Base-by-base conservation (phyloP, 2,888 invertebrate genomes). In the Clivina fossor region DNA sequence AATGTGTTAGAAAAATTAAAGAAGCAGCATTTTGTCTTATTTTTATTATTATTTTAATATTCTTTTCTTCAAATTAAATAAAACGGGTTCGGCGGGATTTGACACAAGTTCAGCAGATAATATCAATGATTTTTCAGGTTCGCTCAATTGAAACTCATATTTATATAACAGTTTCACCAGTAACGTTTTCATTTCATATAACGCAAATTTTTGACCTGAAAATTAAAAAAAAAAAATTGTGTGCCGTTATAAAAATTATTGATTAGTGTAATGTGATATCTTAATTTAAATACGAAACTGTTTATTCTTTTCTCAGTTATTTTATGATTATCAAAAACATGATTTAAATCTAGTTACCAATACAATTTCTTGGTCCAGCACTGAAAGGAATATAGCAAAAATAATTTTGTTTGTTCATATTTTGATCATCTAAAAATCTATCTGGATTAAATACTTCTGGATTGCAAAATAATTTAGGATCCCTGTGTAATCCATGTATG, bases 41-140 rank as follows among this genome's bases (percentile, higher is more conserved):
- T n/a, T n/a, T n/a, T n/a, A n/a, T n/a, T n/a, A n/a, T n/a, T n/a
- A n/a, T n/a, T n/a, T n/a, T n/a, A n/a, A n/a, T n/a, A n/a, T n/a
- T 15, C 35, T 13, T 35, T 35, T 35, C 7, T 35, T 35, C 11
- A 35, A 15, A 3, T 35, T 35, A 15, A 35, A 35, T 3, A 13
- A 35, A 13, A 13, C 8, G 11, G 2, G 11, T 13, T 15, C 35
- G 8, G 15, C 15, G 8, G 35, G 8, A 15, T 15, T 15, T 13
- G 16, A 35, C 8, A 35, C 7, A 35, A 16, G 8, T 35, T 35
- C 35, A 2, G 35, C 35, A n/a, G 35, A 35, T 35, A 35, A 35
- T 35, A 35, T 35, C 15, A 35, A 13, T 8, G 35, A 16, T 35
- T 35, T 35, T 13, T 35, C 35, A 35, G 35, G 35, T 15, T 35